Conservation (phyloP, 2,888 invertebrate species). For the Phaedon cochleariae region DNA sequence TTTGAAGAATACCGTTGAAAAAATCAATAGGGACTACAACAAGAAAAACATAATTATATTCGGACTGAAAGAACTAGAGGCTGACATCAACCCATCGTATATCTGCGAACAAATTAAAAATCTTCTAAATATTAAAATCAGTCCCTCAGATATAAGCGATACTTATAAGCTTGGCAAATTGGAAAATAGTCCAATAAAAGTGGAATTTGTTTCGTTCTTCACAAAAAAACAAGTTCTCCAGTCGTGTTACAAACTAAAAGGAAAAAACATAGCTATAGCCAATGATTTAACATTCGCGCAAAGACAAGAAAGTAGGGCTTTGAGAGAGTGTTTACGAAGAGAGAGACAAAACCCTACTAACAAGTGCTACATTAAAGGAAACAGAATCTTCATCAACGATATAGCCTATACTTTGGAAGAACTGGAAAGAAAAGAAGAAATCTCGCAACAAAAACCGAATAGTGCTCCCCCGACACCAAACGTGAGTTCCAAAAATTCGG, state of each 20-base stretch:
- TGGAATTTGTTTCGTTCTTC: conserved; percentile 12
- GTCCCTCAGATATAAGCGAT: no score
- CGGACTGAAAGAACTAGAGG: no score
- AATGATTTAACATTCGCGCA: conserved; percentile 8
- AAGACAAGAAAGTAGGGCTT: no score
- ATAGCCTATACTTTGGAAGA: no score
- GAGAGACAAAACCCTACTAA: conserved; percentile 10
- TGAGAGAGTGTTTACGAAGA: neutral
- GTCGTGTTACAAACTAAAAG: no score
- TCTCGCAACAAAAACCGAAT: conserved; percentile 9
- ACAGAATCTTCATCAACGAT: conserved; percentile 7
- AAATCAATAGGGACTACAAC: no score
- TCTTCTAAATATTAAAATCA: conserved; percentile 5
- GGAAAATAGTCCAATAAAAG: conserved; percentile 9
- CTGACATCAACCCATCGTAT: no score
- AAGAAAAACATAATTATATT: no score
- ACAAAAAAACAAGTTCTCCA: conserved; percentile 8
- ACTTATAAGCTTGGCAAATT: no score
- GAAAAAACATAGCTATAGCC: neutral
- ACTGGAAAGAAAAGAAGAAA: conserved; percentile 16
- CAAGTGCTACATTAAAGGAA: conserved; percentile 15
- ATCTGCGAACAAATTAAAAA: conserved; percentile 3
- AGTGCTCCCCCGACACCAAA: conserved; percentile 11
- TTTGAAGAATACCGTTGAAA: no score
- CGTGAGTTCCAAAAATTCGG: conserved; percentile 1